A percentile compares a stretch with the other conserved stretches of the same genome.
Evolutionary conservation across 2,113 vertebrate species (phyloP).

Genomic region (Leuciscus idus): DNA sequence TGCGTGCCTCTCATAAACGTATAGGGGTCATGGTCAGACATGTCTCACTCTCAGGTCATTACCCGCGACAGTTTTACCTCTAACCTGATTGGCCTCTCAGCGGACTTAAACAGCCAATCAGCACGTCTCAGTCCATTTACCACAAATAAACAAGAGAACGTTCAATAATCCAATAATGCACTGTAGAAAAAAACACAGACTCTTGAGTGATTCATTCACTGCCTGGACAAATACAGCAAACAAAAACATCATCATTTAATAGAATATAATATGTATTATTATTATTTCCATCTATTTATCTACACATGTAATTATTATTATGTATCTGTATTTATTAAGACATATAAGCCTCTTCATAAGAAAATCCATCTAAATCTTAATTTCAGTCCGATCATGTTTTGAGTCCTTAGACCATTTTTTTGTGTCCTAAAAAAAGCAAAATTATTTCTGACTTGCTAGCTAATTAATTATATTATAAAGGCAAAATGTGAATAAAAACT

Average conservation of each 20-base stretch:
- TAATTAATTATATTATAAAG: neutral
- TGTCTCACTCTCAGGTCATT: constrained; percentile 13
- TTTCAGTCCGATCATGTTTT: no score
- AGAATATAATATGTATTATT: neutral
- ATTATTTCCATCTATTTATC: neutral
- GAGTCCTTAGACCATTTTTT: no score
- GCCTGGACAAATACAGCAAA: neutral
- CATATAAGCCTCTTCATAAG: neutral
- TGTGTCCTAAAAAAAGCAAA: no score
- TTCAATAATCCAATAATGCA: constrained; percentile 31
- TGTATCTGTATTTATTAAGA: neutral
- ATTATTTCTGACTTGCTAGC: no score
- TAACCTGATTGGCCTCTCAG: constrained; percentile 6
- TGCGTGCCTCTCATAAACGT: neutral
- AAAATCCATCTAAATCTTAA: neutral
- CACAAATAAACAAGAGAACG: constrained; percentile 11
- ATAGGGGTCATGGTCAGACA: neutral
- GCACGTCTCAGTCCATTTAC: constrained; percentile 8
- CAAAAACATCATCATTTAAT: neutral
- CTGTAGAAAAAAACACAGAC: neutral
- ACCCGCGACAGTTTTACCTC: neutral
- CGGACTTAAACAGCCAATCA: constrained; percentile 13
- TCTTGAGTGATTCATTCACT: neutral
- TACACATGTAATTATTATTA: neutral
- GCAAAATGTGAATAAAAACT: neutral